phyloP scores from a whole-genome alignment of 2,797 vertebrate species.

The Setipinna tenuifilis region DNA sequence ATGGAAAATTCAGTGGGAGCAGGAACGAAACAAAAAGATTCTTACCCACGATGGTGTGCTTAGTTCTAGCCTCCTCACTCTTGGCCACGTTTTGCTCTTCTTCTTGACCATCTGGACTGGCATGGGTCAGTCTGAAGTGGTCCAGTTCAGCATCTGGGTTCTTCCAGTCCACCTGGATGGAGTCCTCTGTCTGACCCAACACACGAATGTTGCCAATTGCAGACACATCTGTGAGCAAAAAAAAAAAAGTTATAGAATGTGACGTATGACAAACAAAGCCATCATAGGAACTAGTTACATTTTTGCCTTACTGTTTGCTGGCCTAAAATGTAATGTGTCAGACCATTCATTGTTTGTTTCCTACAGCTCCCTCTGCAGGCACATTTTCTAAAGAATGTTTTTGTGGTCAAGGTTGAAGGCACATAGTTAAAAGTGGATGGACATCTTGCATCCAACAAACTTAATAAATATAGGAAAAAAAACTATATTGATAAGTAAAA shows the following conservation, averaged over 20 bases:
- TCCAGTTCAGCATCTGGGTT: conserved; percentile 80
- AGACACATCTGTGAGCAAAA: conserved; percentile 68
- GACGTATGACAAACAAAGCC: background rate
- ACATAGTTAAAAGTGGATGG: background rate
- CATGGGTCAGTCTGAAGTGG: conserved; percentile 83
- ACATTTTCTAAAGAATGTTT: background rate
- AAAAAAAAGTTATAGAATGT: background rate
- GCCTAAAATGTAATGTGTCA: background rate
- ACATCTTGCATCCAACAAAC: no score
- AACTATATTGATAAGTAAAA: no score
- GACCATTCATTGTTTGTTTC: background rate
- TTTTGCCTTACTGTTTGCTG: background rate
- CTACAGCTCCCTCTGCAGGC: background rate
- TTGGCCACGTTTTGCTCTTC: conserved; percentile 73
- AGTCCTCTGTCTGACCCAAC: conserved; percentile 81
- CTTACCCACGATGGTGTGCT: conserved; percentile 70
- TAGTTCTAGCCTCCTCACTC: conserved; percentile 83
- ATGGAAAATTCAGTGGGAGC: background rate
- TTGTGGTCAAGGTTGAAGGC: background rate
- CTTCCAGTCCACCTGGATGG: conserved; percentile 88
- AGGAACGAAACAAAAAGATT: background rate
- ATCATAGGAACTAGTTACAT: background rate
- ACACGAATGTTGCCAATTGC: conserved; percentile 75
- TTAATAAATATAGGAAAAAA: background rate
- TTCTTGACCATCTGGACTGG: conserved; percentile 70